Evolutionary conservation across 2,888 invertebrate genomes (phyloP), one percentile per base, ranked within the genome.

Genomic region (Noctua fimbriata): DNA sequence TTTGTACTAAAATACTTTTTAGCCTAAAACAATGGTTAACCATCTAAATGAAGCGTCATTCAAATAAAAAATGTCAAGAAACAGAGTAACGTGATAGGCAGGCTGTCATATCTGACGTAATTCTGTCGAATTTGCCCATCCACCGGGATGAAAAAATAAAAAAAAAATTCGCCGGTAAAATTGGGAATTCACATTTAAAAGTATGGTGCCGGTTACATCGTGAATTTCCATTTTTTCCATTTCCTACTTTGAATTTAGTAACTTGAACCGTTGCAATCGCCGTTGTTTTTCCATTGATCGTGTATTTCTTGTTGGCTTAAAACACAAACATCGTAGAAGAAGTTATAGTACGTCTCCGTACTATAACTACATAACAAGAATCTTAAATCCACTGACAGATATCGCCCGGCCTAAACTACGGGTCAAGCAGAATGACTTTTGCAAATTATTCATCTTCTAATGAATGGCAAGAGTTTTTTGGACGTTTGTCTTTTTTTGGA

Each of bases 131-230:
- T 69, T 63, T 60, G 60, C 5, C 6, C 18, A 63, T 52, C 24
- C 10, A 28, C 18, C 3, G 32, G 28, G 60, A 12, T n/a, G n/a
- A n/a, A n/a, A n/a, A n/a, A n/a, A n/a, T n/a, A n/a, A n/a, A n/a
- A n/a, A n/a, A n/a, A n/a, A n/a, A n/a, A n/a, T n/a, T n/a, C n/a
- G n/a, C n/a, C n/a, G n/a, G n/a, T 21, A 5, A 73, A 55, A 79
- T 63, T 52, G n/a, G 18, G 47, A 78, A 70, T 28, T 55, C 14
- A n/a, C 16, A 63, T 12, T 76, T 52, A 60, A 60, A 52, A 28
- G 49, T 36, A 36, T 21, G 12, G 52, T 41, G 16, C 21, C 21
- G 32, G 44, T 63, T 63, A 16, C 24, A 16, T 1, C 18, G 21
- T 66, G 14, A 14, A 41, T 36, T 78, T 76, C 4, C 7, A 74